Percentiles rank a stretch among this genome's conserved stretches.
Conservation (phyloP, 2,888 invertebrate genomes). For the Thumatha senex region DNA sequence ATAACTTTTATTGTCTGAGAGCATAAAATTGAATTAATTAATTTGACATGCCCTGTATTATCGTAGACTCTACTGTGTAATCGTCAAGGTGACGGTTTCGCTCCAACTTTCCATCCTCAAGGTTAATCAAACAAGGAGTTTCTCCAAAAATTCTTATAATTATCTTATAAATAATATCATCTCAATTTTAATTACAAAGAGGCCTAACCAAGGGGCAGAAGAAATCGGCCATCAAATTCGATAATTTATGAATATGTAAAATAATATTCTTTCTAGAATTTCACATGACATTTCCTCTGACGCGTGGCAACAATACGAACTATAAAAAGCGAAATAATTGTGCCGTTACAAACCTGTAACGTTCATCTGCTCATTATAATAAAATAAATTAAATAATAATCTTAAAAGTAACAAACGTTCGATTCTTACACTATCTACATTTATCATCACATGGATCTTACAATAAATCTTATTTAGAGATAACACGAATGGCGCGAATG, state of each 20-base stretch:
- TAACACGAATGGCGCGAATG: constrained; percentile 78
- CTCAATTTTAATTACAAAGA: constrained; percentile 40
- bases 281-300: constrained; percentile 9
- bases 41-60: constrained; percentile 20
- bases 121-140: constrained; percentile 57
- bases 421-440: constrained; percentile 40
- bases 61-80: constrained; percentile 30
- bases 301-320: constrained; percentile 23
- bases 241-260: not conserved
- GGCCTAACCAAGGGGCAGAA: constrained; percentile 23
- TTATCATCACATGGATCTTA: constrained; percentile 54
- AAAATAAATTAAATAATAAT: constrained; percentile 40
- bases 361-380: constrained; percentile 33
- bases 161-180: constrained; percentile 47
- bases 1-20: not conserved
- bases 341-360: constrained; percentile 39
- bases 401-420: constrained; percentile 41
- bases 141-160: constrained; percentile 63
- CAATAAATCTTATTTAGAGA: constrained; percentile 51
- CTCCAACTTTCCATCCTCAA: constrained; percentile 66
- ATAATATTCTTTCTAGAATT: not conserved
- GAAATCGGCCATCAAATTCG: constrained; percentile 11
- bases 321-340: constrained; percentile 40
- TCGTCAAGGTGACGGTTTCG: constrained; percentile 60
- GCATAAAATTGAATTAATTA: constrained; percentile 19